Conservation (phyloP, 2,888 invertebrate species). For the Lithophane ornitopus region DNA sequence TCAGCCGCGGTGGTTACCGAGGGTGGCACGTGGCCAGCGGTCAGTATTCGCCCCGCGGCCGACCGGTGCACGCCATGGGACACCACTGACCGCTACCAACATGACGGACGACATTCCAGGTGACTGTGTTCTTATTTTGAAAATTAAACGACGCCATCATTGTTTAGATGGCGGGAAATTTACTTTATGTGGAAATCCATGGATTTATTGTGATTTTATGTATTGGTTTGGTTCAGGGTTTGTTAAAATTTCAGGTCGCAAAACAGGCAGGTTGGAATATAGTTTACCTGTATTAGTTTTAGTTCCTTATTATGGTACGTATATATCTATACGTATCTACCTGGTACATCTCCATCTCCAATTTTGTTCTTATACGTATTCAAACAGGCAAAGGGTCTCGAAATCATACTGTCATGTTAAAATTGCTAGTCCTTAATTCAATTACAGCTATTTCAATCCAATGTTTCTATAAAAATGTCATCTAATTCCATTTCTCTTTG, state of each 20-base stretch:
- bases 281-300: background rate
- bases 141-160: conserved; percentile 27
- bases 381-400: background rate
- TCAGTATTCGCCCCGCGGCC: conserved; percentile 86
- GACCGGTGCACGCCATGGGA: conserved; percentile 78
- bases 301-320: background rate
- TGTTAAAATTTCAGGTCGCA: background rate
- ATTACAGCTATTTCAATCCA: background rate
- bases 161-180: conserved; percentile 29
- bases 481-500: background rate
- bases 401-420: background rate
- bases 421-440: background rate
- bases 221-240: conserved; percentile 24
- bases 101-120: conserved; percentile 87
- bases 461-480: background rate
- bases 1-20: conserved; percentile 69
- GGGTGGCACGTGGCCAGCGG: conserved; percentile 82
- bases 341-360: too few species aligned
- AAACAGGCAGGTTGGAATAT: background rate
- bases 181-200: conserved; percentile 18
- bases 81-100: conserved; percentile 60
- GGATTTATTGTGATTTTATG: conserved; percentile 18
- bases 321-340: too few species aligned
- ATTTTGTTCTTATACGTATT: background rate
- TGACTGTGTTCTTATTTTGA: conserved; percentile 70